Conservation (phyloP, 2,888 invertebrate genomes). For the Xestia rhomboidea region DNA sequence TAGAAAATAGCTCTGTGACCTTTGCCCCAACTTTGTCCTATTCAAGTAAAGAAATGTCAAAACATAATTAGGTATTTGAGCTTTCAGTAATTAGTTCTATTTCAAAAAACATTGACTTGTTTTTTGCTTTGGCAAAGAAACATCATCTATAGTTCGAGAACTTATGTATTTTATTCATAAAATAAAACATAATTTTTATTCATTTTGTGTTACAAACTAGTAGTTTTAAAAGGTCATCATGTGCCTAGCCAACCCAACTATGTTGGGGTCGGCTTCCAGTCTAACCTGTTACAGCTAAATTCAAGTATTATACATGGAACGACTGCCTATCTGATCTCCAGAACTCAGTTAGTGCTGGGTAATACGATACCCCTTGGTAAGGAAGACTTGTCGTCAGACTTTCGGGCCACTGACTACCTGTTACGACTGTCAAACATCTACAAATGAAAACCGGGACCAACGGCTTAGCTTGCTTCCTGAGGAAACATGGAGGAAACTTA, state of each 20-base stretch:
- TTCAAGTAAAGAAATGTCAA: background rate
- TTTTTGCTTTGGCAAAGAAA: background rate
- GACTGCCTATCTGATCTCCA: no score
- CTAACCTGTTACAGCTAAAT: background rate
- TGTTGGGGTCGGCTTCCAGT: no score
- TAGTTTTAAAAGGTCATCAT: background rate
- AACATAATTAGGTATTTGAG: background rate
- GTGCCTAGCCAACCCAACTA: background rate
- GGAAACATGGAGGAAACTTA: background rate
- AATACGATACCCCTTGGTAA: background rate
- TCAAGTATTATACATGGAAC: background rate
- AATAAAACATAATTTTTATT: no score
- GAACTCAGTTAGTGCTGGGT: background rate
- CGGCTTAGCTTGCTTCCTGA: background rate
- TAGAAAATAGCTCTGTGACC: conserved; percentile 1
- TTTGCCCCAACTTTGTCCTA: background rate
- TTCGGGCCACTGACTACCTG: no score
- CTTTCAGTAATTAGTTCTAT: background rate
- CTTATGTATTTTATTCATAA: background rate
- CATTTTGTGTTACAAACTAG: background rate
- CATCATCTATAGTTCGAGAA: background rate
- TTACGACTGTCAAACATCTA: background rate
- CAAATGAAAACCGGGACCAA: background rate
- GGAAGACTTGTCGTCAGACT: no score
- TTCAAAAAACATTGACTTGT: background rate